Evolutionary conservation across 2,888 invertebrate species (phyloP).

Genomic region (Caenorhabditis becei): DNA sequence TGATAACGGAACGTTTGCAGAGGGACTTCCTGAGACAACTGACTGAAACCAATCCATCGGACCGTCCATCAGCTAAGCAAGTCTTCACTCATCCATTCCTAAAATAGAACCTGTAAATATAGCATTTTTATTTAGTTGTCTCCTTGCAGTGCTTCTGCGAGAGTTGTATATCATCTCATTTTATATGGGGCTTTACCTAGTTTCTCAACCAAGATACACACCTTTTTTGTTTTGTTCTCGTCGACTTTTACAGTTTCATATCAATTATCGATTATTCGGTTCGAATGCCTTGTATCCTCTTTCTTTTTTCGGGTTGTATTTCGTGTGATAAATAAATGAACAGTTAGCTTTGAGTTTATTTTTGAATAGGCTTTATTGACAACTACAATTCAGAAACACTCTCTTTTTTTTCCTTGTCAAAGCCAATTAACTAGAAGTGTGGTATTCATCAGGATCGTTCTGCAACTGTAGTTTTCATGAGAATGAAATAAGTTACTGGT

Average conservation of each 20-base stretch:
- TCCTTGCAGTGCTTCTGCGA: not conserved
- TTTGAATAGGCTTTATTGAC: too few relatives aligned
- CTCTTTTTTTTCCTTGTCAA: too few relatives aligned
- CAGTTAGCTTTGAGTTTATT: too few relatives aligned
- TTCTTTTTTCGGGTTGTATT: not conserved
- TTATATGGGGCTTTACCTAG: conserved; percentile 17
- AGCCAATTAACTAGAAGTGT: too few relatives aligned
- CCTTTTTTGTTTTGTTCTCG: conserved; percentile 5
- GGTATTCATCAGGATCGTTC: too few relatives aligned
- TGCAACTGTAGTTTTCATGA: too few relatives aligned
- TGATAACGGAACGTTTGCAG: conserved; percentile 48
- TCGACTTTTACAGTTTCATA: not conserved
- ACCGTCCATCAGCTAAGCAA: conserved; percentile 62
- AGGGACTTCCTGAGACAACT: conserved; percentile 64
- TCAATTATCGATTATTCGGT: not conserved
- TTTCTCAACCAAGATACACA: conserved; percentile 7
- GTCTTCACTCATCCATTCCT: conserved; percentile 49
- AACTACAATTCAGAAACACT: too few relatives aligned
- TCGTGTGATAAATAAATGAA: not conserved
- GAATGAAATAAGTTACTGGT: too few relatives aligned
- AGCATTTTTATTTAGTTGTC: not conserved
- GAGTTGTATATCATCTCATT: conserved; percentile 52
- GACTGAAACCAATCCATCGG: conserved; percentile 59
- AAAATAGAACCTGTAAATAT: conserved; percentile 36
- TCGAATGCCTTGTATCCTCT: not conserved